Conservation (phyloP, 2,888 invertebrate species). For the Orgyia antiqua region DNA sequence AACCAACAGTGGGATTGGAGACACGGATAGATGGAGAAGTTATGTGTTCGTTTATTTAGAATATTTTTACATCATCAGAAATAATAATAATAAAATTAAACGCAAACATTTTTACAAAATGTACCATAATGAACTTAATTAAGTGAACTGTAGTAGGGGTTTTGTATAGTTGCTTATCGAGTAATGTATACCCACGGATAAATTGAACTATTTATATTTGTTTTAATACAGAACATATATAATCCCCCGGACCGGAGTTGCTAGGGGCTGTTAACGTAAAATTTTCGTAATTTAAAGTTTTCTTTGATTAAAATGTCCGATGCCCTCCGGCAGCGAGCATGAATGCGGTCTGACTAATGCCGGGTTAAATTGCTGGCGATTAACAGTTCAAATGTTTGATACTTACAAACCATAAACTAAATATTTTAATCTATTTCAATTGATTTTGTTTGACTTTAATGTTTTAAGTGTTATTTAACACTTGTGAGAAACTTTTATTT, state of each 20-base stretch:
- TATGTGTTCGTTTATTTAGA: too few relatives aligned
- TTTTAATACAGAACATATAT: constrained; percentile 22
- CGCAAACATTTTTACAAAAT: too few relatives aligned
- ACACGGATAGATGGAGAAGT: too few relatives aligned
- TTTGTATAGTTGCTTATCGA: constrained; percentile 15
- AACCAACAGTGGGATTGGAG: too few relatives aligned
- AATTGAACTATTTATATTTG: constrained; percentile 36
- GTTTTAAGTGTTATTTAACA: too few relatives aligned
- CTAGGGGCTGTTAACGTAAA: constrained; percentile 22
- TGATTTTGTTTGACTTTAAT: background rate
- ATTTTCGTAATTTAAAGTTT: constrained; percentile 30
- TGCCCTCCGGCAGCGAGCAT: constrained; percentile 8
- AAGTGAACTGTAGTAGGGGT: background rate
- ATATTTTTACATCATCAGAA: too few relatives aligned
- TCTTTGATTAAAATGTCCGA: constrained; percentile 24
- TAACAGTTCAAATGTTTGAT: background rate
- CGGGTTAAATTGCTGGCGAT: background rate
- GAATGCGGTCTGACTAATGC: constrained; percentile 6
- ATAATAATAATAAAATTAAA: too few relatives aligned
- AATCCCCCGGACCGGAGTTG: constrained; percentile 15
- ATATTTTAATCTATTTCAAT: too few relatives aligned
- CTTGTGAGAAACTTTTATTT: too few relatives aligned
- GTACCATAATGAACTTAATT: too few relatives aligned
- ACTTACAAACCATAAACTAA: background rate
- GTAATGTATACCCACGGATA: constrained; percentile 19